Evolutionary conservation across 2,113 vertebrate genomes (phyloP), one percentile per base, ranked within the genome.

Genomic region (Microcebus tavaratra): DNA sequence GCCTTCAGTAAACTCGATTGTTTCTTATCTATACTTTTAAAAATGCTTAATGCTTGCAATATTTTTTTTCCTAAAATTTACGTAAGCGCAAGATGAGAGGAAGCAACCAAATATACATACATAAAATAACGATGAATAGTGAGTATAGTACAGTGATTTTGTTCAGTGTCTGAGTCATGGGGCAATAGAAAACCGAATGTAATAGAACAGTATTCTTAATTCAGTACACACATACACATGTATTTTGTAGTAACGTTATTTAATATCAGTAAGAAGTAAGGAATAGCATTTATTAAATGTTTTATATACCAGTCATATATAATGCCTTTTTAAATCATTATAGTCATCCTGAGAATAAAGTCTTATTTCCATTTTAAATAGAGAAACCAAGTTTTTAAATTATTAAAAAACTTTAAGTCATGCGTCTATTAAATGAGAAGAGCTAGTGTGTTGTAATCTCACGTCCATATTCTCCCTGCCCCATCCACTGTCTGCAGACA

Each of bases 171-270:
- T 86, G 83, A 95, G 27, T 20, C 45, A 25, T 48, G n/a, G 25
- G 6, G 25, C 34, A 72, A 20, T 34, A 80, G 59, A 42, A 53
- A 92, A 80, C 17, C 80, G 21, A 91, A 79, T 8, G 15, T 53
- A 50, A 70, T 76, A 83, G 36, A 68, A 57, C 5, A 84, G 80
- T 72, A 29, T 61, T 90, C 34, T 84, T 81, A 45, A 94, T 59
- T 95, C 23, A 68, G 29, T 36, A 39, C 50, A 14, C 5, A 55
- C 11, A 14, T 8, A 61, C 39, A 48, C 18, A 23, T 61, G 87
- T 88, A 85, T 79, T 83, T 97, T 81, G 48, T 21, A 61, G 50
- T 67, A 83, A 82, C 80, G 21, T 72, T 83, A 57, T 68, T 63
- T 21, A 57, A 57, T 57, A 57, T 21, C 48, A 61, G 21, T 20